Percentiles rank a stretch among this genome's conserved stretches.
Evolutionary conservation across 2,797 vertebrate genomes (phyloP).

Genomic region (Pangasius djambal): DNA sequence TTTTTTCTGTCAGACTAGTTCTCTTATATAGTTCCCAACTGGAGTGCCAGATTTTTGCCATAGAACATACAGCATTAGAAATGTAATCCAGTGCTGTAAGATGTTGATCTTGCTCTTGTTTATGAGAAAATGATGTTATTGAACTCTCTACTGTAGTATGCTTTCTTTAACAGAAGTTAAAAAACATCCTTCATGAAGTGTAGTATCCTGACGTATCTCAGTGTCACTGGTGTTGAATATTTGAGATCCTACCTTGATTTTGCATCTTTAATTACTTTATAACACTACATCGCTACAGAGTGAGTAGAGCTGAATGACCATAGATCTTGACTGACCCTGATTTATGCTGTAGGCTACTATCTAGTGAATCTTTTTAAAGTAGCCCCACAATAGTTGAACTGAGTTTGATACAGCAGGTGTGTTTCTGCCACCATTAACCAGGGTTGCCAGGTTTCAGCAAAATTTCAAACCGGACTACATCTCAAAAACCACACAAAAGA

Average conservation of each 20-base stretch:
- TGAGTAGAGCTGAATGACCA: not conserved
- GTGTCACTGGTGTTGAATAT: not conserved
- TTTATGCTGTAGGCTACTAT: not conserved
- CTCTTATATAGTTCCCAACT: conserved; percentile 8
- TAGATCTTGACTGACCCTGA: not conserved
- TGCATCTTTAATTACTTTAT: not conserved
- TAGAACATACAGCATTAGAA: not conserved
- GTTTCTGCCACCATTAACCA: not conserved
- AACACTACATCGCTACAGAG: not conserved
- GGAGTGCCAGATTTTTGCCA: conserved; percentile 9
- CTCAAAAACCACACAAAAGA: conserved; percentile 11
- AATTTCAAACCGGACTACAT: not conserved
- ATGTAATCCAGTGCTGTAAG: not conserved
- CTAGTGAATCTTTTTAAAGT: not conserved
- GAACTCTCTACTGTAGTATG: not conserved
- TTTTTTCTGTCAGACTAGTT: conserved; percentile 25
- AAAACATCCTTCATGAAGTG: not conserved
- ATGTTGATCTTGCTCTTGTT: conserved; percentile 23
- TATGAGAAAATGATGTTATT: conserved; percentile 17
- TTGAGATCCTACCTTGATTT: conserved; percentile 6
- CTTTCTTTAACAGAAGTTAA: not conserved
- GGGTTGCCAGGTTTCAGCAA: conserved; percentile 5
- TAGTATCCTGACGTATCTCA: not conserved
- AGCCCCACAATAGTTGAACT: not conserved
- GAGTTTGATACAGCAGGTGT: not conserved